Conservation (phyloP, 2,797 vertebrate genomes). For the Oryzias dopingdopingensis region DNA sequence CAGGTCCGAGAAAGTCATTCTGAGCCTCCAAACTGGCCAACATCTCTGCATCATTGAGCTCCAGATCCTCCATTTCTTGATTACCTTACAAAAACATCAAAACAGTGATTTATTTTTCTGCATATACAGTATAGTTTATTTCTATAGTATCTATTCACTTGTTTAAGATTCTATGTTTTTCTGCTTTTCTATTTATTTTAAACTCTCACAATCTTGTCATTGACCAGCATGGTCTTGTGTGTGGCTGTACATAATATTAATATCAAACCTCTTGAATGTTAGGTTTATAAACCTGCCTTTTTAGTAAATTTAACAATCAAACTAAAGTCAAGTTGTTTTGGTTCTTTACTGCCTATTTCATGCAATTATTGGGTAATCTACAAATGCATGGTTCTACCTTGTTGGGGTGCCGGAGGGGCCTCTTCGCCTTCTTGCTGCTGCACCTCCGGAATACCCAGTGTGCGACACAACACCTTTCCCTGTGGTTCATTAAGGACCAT, state of each 20-base stretch:
- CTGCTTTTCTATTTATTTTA: too few relatives aligned
- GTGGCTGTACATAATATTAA: too few relatives aligned
- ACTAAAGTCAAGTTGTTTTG: too few relatives aligned
- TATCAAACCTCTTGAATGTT: too few relatives aligned
- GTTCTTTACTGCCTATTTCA: too few relatives aligned
- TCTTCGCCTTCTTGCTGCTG: slow-evolving; percentile 42
- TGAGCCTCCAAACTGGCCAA: slow-evolving; percentile 82
- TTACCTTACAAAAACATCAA: slow-evolving; percentile 29
- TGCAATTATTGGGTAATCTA: background rate
- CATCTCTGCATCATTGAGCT: slow-evolving; percentile 77
- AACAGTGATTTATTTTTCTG: background rate
- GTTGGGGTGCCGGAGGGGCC: slow-evolving; percentile 26
- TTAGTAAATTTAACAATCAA: too few relatives aligned
- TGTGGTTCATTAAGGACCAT: slow-evolving; percentile 41
- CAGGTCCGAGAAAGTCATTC: slow-evolving; percentile 56
- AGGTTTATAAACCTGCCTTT: too few relatives aligned
- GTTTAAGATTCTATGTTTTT: too few relatives aligned
- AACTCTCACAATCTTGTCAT: too few relatives aligned
- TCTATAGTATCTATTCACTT: too few relatives aligned
- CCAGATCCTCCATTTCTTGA: slow-evolving; percentile 59
- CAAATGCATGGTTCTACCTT: slow-evolving; percentile 39
- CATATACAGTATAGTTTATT: too few relatives aligned
- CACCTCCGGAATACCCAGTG: slow-evolving; percentile 82
- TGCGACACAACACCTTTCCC: slow-evolving; percentile 83
- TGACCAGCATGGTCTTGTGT: too few relatives aligned